Conservation (phyloP, 2,797 vertebrate genomes). For the Bradypodion ventrale region DNA sequence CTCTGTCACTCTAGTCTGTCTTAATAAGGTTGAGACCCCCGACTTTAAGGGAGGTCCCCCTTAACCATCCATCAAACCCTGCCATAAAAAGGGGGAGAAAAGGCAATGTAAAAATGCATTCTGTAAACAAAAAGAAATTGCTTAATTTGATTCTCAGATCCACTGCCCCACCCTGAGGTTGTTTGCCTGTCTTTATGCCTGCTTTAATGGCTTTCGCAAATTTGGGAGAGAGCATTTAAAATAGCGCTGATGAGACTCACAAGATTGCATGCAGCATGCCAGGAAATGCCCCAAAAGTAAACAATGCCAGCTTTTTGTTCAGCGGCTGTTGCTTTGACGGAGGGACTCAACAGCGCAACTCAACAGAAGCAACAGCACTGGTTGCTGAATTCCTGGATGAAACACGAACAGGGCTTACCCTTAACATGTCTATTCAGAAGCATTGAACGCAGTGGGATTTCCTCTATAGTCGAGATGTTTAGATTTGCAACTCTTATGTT, state of each 20-base stretch:
- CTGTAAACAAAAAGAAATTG: neutral
- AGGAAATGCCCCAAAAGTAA: neutral
- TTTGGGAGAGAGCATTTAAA: neutral
- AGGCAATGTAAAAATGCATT: too few relatives aligned
- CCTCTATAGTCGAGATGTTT: neutral
- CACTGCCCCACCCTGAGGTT: neutral
- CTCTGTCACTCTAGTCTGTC: too few relatives aligned
- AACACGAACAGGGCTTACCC: fast-evolving
- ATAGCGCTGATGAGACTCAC: neutral
- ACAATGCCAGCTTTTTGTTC: neutral
- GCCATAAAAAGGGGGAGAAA: too few relatives aligned
- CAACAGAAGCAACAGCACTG: neutral
- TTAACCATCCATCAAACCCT: too few relatives aligned
- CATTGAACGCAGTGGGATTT: neutral
- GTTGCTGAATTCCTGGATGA: neutral
- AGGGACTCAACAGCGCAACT: neutral
- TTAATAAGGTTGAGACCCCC: too few relatives aligned
- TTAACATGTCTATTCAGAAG: neutral
- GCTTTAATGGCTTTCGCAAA: neutral
- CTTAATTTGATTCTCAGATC: neutral
- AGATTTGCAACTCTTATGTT: too few relatives aligned
- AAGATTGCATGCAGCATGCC: neutral
- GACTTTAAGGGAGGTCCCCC: too few relatives aligned
- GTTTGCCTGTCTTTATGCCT: neutral
- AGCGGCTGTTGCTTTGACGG: neutral